Conservation (phyloP, 30 jellyfish, hydroid and myxozoan genomes). For the Hydractinia symbiolongicarpus region DNA sequence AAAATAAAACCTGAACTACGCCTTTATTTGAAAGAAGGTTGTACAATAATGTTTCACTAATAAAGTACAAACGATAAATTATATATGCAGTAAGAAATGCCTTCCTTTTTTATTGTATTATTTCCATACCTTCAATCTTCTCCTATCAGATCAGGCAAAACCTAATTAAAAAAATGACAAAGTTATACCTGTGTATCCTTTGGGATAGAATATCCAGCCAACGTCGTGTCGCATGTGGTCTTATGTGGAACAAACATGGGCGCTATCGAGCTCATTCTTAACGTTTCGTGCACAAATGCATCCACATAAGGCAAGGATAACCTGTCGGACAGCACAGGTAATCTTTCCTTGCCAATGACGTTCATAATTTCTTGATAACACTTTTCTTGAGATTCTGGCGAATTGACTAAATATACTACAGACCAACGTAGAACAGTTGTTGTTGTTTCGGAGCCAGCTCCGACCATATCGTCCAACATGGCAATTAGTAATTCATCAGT, state of each 20-base stretch:
- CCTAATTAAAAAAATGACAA: too few relatives aligned
- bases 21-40: too few relatives aligned
- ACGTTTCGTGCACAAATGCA: constrained; percentile 67
- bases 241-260: constrained; percentile 84
- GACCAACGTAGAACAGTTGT: constrained; percentile 81
- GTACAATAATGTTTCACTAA: too few relatives aligned
- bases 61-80: too few relatives aligned
- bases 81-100: too few relatives aligned
- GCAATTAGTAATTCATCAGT: constrained; percentile 53
- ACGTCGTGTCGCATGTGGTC: constrained; percentile 71
- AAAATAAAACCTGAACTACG: too few relatives aligned
- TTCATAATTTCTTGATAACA: constrained; percentile 41
- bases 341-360: constrained; percentile 48
- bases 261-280: constrained; percentile 83
- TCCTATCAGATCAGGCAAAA: too few relatives aligned
- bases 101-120: too few relatives aligned
- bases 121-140: too few relatives aligned
- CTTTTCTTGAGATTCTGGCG: constrained; percentile 65
- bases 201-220: constrained; percentile 50
- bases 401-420: constrained; percentile 49
- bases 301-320: constrained; percentile 45
- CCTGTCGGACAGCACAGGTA: constrained; percentile 46
- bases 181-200: constrained; percentile 61
- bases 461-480: constrained; percentile 75
- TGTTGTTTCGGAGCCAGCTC: constrained; percentile 88